phyloP scores from a whole-genome alignment of 2,113 vertebrate species.

The Pipra filicauda region DNA sequence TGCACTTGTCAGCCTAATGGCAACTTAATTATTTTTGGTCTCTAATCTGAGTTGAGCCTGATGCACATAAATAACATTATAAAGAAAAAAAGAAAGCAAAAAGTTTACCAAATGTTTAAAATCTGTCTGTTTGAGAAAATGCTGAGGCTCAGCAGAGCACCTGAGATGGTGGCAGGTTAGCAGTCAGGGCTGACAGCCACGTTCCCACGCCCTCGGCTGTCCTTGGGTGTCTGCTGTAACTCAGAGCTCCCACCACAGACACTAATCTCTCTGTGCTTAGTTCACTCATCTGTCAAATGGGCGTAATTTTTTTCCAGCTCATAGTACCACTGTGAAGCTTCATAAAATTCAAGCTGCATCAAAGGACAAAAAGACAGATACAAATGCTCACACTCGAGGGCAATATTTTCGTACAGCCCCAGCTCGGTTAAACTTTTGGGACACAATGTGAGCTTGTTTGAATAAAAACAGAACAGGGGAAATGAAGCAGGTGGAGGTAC shows the following conservation, averaged over 20 bases:
- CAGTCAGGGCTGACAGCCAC: background rate
- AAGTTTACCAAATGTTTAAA: background rate
- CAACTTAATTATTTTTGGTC: background rate
- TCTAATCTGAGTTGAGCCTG: background rate
- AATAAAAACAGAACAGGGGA: background rate
- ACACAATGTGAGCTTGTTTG: background rate
- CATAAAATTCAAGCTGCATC: background rate
- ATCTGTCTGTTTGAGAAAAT: background rate
- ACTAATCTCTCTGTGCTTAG: background rate
- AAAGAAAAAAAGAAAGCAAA: background rate
- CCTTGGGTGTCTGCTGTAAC: background rate
- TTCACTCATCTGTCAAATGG: background rate
- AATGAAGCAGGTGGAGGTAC: background rate
- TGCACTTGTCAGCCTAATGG: background rate
- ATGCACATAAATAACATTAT: background rate
- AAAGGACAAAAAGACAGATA: background rate
- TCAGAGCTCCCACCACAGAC: background rate
- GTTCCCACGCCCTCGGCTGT: background rate
- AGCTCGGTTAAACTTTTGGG: background rate
- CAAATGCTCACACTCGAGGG: background rate
- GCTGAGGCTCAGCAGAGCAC: background rate
- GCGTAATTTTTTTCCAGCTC: background rate
- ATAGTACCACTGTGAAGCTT: background rate
- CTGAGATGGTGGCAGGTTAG: background rate
- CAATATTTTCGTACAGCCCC: background rate